Base-by-base conservation (phyloP, 2,113 vertebrate species). In the Scolopax mira region DNA sequence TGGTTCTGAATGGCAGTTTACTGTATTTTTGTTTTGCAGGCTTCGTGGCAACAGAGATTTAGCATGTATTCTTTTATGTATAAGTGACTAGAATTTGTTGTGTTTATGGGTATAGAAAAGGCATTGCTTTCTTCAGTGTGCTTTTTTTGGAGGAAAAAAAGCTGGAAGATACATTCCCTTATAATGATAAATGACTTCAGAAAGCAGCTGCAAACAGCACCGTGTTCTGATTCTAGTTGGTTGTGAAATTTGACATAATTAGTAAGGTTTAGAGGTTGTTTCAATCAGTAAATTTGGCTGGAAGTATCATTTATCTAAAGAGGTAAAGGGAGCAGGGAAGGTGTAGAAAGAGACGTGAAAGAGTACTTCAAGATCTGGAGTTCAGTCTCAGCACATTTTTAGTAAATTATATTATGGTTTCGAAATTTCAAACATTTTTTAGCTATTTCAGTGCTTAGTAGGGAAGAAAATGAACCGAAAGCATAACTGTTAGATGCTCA, bases 381-480 rank as follows among this genome's bases (percentile, higher is more conserved):
- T 78, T 94, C 52, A 79, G 18, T 70, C 82, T 91, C 30, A 62
- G 51, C 18, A 75, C 13, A 44, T 88, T 94, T 88, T 94, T 90
- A 60, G 91, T 78, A 85, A 94, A 85, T 94, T 75, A 75, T 64
- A 39, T 60, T 82, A 71, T 33, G 25, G 31, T 80, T 93, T 94
- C 33, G 83, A 90, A 88, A 83, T 78, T 83, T 91, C 58, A 73
- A 74, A 55, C 35, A 9, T 39, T 91, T 97, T 79, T 64, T 30
- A 57, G 51, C 72, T 93, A 88, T 93, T 95, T 93, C 55, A 78
- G 60, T 88, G 42, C 71, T 93, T 55, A 66, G 57, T 51, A 79
- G 80, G 64, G 88, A 69, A 80, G 79, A 91, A 97, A 93, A 94
- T 31, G n/a, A 96, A 71, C 7, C 7, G 83, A 70, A 95, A 80